Evolutionary conservation across 2,113 vertebrate species (phyloP), one percentile per base, ranked within the genome.

Genomic region (Macrotus californicus): DNA sequence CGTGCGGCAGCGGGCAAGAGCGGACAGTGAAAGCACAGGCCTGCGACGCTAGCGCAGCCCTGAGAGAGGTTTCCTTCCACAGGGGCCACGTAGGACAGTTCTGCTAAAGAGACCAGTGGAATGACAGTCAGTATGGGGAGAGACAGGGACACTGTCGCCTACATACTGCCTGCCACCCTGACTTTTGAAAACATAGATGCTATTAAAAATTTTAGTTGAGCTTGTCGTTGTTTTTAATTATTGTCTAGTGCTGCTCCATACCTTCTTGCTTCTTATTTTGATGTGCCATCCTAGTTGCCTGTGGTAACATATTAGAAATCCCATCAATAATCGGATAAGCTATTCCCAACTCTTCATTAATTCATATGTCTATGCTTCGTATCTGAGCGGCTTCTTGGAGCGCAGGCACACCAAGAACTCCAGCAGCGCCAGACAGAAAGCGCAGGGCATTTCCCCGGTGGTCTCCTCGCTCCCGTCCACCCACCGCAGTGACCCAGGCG

Each of bases 241-340:
- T 64, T 5, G 39, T 43, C 89, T 95, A 61, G 31, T 67, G 7
- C 11, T 96, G 79, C 90, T 96, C 10, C 13, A 92, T 70, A 64
- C 96, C 93, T 72, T 98, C 97, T 21, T 48, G 96, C 24, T 94
- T 97, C 1, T 97, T 18, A 91, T 98, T 93, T 90, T 98, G 98
- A 59, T 24, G 93, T 7, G 98, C 98, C 93, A 96, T 98, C 80
- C 99, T 97, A 52, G 99, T 99, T 3, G 99, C 99, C 97, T 99
- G 99, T 0, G 99, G 99, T 95, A 99, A 99, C 99, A 99, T 99
- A 97, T 99, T 99, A 9, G 99, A 99, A 95, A 99, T 99, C 79
- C 99, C 99, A 36, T 99, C 98, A 2, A 98, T 76, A 96, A 99
- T 36, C 34, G 99, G 99, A 96, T 99, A 99, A 0, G 99, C 99